phyloP scores from a whole-genome alignment of 2,113 vertebrate genomes.

The Phrynocephalus versicolor region DNA sequence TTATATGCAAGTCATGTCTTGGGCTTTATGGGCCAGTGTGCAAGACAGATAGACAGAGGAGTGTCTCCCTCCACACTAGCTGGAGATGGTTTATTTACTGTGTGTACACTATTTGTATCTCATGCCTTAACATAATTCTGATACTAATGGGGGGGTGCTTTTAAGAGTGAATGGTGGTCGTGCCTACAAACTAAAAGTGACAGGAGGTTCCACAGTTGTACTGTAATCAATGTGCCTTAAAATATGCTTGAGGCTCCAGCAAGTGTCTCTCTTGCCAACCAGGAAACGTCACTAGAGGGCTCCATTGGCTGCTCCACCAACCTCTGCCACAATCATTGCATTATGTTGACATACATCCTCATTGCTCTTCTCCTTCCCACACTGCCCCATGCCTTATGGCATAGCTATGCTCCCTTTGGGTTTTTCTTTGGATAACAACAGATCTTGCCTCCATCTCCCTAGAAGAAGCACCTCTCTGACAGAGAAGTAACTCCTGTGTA shows the following conservation, averaged over 20 bases:
- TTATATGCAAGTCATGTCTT: background rate
- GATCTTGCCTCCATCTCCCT: background rate
- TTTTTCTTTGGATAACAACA: background rate
- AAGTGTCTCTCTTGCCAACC: background rate
- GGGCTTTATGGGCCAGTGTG: background rate
- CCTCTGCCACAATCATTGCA: background rate
- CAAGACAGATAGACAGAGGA: background rate
- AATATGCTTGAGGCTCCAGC: background rate
- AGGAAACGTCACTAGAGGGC: conserved; percentile 25
- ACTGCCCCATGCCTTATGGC: background rate
- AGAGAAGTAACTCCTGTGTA: conserved; percentile 1
- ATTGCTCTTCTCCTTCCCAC: background rate
- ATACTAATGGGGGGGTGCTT: background rate
- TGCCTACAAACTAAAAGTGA: background rate
- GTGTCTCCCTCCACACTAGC: background rate
- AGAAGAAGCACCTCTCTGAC: background rate
- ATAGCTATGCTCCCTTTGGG: background rate
- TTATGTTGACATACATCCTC: background rate
- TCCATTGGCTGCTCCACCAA: background rate
- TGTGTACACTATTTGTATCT: background rate
- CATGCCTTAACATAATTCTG: background rate
- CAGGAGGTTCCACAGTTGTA: too few species aligned
- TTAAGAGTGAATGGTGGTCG: background rate
- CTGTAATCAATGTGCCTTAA: background rate
- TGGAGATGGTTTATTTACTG: background rate